These are phyloP conservation scores for Elegia similella DNA, from an alignment of 2,888 invertebrate genomes.

Conservation along the genomic window DNA sequence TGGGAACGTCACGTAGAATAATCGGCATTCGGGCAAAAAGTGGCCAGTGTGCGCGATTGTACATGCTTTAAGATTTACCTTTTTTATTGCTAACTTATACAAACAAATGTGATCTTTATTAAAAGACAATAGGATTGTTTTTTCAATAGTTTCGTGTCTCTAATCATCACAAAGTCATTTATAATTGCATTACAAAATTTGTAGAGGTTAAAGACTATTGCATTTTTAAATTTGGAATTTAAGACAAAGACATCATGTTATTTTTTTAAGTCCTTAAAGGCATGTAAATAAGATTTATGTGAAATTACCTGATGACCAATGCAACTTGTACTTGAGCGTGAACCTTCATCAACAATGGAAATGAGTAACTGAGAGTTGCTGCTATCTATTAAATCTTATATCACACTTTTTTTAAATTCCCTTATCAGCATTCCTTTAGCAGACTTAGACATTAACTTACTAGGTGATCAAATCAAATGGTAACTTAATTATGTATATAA, in stretches of 20 bases:
- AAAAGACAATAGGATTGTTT: not conserved
- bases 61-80: constrained; percentile 50
- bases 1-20: constrained; percentile 79
- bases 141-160: not conserved
- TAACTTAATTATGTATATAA: too few species aligned
- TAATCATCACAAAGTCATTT: constrained; percentile 10
- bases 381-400: too few species aligned
- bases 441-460: too few species aligned
- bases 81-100: constrained; percentile 34
- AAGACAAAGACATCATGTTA: not conserved
- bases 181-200: constrained; percentile 2
- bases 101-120: not conserved
- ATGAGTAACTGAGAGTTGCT: too few species aligned
- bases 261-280: not conserved
- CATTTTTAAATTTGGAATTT: not conserved
- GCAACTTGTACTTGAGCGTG: too few species aligned
- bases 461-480: too few species aligned
- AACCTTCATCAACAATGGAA: too few species aligned
- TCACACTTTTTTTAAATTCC: too few species aligned
- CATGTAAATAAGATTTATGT: too few species aligned
- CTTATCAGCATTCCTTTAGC: too few species aligned
- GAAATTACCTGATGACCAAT: too few species aligned
- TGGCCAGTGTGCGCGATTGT: constrained; percentile 39
- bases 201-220: not conserved
- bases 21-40: constrained; percentile 74